Conservation (phyloP, 2,797 vertebrate species). For the Esox masquinongy region DNA sequence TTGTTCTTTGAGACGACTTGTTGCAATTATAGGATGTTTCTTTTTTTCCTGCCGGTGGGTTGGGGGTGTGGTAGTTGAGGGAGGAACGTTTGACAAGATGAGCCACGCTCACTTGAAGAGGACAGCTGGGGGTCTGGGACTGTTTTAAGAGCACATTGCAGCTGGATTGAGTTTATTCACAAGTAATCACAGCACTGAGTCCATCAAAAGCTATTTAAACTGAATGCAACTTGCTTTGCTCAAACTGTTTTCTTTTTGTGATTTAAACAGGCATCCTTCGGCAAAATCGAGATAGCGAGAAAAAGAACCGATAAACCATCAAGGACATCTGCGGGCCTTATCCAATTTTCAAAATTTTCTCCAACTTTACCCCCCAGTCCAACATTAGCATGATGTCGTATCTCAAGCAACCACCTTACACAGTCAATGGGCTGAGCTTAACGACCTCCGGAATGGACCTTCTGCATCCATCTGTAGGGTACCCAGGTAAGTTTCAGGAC, state of each 20-base stretch:
- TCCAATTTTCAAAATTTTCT: constrained; percentile 77
- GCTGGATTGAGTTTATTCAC: constrained; percentile 54
- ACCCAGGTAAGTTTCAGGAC: constrained; percentile 84
- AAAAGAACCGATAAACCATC: constrained; percentile 42
- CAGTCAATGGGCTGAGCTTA: constrained; percentile 97
- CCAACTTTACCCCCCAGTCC: constrained; percentile 81
- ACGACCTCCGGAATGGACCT: constrained; percentile 98
- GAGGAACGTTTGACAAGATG: constrained; percentile 73
- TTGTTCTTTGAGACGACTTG: constrained; percentile 75
- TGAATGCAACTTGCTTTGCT: constrained; percentile 41
- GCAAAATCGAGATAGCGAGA: constrained; percentile 44
- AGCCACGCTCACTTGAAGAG: constrained; percentile 62
- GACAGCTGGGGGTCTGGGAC: constrained; percentile 73
- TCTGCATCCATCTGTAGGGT: constrained; percentile 95
- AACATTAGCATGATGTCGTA: constrained; percentile 99
- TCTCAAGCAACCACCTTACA: constrained; percentile 99
- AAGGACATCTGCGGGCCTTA: constrained; percentile 61
- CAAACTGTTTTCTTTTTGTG: constrained; percentile 42
- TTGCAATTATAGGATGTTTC: constrained; percentile 73
- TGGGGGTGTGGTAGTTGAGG: constrained; percentile 24
- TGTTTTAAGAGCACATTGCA: constrained; percentile 71
- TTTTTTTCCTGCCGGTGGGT: constrained; percentile 53
- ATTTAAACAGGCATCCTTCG: constrained; percentile 57
- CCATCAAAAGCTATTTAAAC: constrained; percentile 22
- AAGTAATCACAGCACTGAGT: constrained; percentile 43